Percentiles rank a stretch among this genome's conserved stretches.
These are phyloP conservation scores for Microcebus ravelobensis DNA, from an alignment of 2,113 vertebrate genomes.

Conservation along the genomic window DNA sequence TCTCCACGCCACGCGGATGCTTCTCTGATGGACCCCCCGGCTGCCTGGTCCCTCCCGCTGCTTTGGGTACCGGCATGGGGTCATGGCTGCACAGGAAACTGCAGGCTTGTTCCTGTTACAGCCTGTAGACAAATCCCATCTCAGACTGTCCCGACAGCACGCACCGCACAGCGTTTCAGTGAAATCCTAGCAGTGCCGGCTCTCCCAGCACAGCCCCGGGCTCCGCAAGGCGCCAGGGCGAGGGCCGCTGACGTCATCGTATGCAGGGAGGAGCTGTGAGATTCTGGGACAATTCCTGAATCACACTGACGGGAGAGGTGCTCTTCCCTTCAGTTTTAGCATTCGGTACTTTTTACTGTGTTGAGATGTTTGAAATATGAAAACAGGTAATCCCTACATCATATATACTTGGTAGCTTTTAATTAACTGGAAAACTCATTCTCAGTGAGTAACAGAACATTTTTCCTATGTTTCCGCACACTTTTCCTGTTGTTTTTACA, in stretches of 20 bases:
- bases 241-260: not conserved
- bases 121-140: not conserved
- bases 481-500: not conserved
- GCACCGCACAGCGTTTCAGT: not conserved
- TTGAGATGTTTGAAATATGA: conserved; percentile 6
- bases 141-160: not conserved
- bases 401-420: conserved; percentile 30
- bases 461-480: not conserved
- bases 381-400: conserved; percentile 34
- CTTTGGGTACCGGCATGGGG: not conserved
- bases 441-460: not conserved
- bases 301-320: not conserved
- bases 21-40: not conserved
- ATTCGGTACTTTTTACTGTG: not conserved
- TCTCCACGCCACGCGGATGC: not conserved
- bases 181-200: not conserved
- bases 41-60: not conserved
- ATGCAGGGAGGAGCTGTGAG: not conserved
- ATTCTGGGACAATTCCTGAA: conserved; percentile 5
- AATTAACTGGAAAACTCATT: conserved; percentile 23
- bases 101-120: not conserved
- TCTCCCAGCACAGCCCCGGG: not conserved
- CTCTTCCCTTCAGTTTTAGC: not conserved
- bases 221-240: not conserved
- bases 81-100: not conserved